phyloP scores from a whole-genome alignment of 92 coral and sea anemone species.

The Phenganax marumi region DNA sequence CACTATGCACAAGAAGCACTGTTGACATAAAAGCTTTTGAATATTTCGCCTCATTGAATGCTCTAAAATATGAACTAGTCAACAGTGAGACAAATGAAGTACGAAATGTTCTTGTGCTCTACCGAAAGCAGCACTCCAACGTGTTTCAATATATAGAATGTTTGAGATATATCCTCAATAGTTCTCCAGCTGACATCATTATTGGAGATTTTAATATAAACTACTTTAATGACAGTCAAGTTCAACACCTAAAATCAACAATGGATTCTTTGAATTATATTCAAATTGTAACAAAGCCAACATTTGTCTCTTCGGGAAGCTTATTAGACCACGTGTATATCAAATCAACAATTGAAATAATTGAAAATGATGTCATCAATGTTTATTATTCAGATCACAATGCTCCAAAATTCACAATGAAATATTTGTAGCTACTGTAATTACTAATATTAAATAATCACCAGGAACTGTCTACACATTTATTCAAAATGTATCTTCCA shows the following conservation, averaged over 20 bases:
- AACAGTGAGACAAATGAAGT: too few relatives aligned
- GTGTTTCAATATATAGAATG: too few relatives aligned
- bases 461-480: too few relatives aligned
- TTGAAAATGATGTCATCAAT: conserved; percentile 43
- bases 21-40: not conserved
- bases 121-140: too few relatives aligned
- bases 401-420: conserved; percentile 49
- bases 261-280: conserved; percentile 50
- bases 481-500: too few relatives aligned
- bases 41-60: not conserved
- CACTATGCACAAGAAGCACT: not conserved
- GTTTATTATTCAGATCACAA: conserved; percentile 65
- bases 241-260: conserved; percentile 31
- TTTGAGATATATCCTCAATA: too few relatives aligned
- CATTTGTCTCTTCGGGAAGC: conserved; percentile 63
- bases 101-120: too few relatives aligned
- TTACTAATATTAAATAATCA: too few relatives aligned
- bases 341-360: conserved; percentile 10
- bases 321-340: conserved; percentile 63
- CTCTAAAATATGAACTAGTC: not conserved
- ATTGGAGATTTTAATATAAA: conserved; percentile 27
- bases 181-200: too few relatives aligned
- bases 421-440: not conserved
- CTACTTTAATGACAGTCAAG: conserved; percentile 43
- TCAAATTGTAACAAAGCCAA: conserved; percentile 53